Base-by-base conservation (phyloP, 2,888 invertebrate species). In the Polydesmus complanatus region DNA sequence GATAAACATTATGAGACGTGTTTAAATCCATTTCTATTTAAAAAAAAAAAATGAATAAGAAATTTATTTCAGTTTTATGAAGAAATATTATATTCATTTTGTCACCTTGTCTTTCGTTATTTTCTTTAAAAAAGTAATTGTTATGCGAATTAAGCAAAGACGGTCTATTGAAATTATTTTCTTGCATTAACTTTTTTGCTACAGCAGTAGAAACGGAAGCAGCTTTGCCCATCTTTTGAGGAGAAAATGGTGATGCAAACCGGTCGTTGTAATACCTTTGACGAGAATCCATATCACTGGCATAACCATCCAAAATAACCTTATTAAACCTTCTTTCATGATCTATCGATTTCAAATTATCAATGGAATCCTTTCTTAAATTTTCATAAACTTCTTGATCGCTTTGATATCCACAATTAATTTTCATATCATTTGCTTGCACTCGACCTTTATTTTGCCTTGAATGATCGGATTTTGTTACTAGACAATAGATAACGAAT, bases 371-470 rank as follows among this genome's bases (percentile, higher is more conserved):
- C 14, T 37, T 37, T 37, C 37, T 37, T 14, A 57, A 25, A 49
- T 57, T 57, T 14, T 27, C 57, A 47, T 57, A 57, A 23, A 57
- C 25, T 57, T 57, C 57, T n/a, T 57, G 57, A 22, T 57, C 57
- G 49, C 48, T 57, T n/a, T 49, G 57, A 19, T 57, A 57, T n/a
- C 57, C 48, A 22, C n/a, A n/a, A n/a, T n/a, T n/a, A n/a, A n/a
- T n/a, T n/a, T n/a, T n/a, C n/a, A n/a, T n/a, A n/a, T n/a, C n/a
- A n/a, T n/a, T n/a, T n/a, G n/a, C n/a, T n/a, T n/a, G n/a, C n/a
- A n/a, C n/a, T n/a, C n/a, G n/a, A n/a, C n/a, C n/a, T n/a, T n/a
- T n/a, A n/a, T n/a, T n/a, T n/a, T n/a, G n/a, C n/a, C n/a, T n/a
- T n/a, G n/a, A n/a, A n/a, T n/a, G n/a, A n/a, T n/a, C n/a, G n/a